Evolutionary conservation across 2,797 vertebrate genomes (phyloP), one percentile per base, ranked within the genome.

Genomic region (Australoheros facetus): DNA sequence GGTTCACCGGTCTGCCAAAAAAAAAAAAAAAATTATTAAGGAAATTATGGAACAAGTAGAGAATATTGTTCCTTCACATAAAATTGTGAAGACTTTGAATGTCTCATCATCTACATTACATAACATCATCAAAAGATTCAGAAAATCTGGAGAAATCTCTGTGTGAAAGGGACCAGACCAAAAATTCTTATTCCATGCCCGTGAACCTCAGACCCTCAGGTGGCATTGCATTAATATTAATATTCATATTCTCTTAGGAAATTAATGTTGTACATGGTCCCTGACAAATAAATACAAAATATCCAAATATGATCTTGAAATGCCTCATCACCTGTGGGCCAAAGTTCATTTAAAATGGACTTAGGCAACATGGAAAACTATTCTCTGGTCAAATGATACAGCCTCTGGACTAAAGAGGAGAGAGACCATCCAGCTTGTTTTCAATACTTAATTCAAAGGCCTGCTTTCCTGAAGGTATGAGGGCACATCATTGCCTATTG

Each of bases 251-350:
- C 32, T 34, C 32, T 34, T 34, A 34, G 7, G 32, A 34, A 8
- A 34, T 34, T 34, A 34, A 9, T 34, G 32, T 9, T 34, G 32
- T 34, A 34, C 7, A 34, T 34, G 32, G 32, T 34, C 7, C 32
- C 32, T 34, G 32, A 34, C 32, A 34, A 34, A 8, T 34, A 34
- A 34, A 34, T 34, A 34, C 32, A 34, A 34, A 34, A 34, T 34
- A 17, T 45, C 13, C 5, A 4, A 64, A 64, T 21, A 45, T 64
- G 21, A 26, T 45, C 60, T 1, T 45, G 26, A 45, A 45, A 64
- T 45, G 21, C 60, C 42, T 21, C 0, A 0, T 64, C 21, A 16
- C 42, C 14, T 45, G 37, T 45, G 37, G 16, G 37, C 0, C 21
- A 26, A 45, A 64, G 60, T 14, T 26, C 21, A 45, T 64, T 64